Percentiles rank a stretch among this genome's conserved stretches.
These are phyloP conservation scores for Papilio xuthus DNA, from an alignment of 1,140 invertebrate species.

Conservation along the genomic window DNA sequence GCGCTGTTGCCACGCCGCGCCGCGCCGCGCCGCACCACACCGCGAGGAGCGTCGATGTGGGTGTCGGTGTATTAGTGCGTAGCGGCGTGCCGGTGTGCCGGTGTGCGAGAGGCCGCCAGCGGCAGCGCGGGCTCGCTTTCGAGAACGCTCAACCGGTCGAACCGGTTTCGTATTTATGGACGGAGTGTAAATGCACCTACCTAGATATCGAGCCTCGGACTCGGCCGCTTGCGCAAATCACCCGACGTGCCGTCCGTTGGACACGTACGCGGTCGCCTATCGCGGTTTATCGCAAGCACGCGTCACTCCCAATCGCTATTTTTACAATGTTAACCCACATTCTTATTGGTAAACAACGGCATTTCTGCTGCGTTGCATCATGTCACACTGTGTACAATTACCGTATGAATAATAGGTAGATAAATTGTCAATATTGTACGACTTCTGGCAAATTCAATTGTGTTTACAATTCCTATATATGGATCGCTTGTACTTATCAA, in stretches of 20 bases:
- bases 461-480: no score
- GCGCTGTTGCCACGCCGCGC: conserved; percentile 78
- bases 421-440: background rate
- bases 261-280: conserved; percentile 63
- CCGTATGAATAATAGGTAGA: background rate
- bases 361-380: conserved; percentile 46
- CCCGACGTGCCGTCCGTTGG: conserved; percentile 51
- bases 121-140: conserved; percentile 67
- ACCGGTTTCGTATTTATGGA: conserved; percentile 80
- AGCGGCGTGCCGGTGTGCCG: background rate
- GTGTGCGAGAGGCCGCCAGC: conserved; percentile 70
- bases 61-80: conserved; percentile 55
- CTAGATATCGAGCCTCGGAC: conserved; percentile 71
- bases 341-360: conserved; percentile 64
- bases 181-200: conserved; percentile 77
- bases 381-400: background rate
- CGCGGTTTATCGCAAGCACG: conserved; percentile 59
- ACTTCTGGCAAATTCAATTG: background rate
- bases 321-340: conserved; percentile 60
- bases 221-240: conserved; percentile 74
- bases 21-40: conserved; percentile 45
- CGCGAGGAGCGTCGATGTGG: conserved; percentile 77
- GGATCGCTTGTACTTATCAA: no score
- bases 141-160: conserved; percentile 77
- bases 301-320: conserved; percentile 60